A percentile compares a stretch with the other conserved stretches of the same genome.
Conservation (phyloP, 2,888 invertebrate species). For the Cosmia trapezina region DNA sequence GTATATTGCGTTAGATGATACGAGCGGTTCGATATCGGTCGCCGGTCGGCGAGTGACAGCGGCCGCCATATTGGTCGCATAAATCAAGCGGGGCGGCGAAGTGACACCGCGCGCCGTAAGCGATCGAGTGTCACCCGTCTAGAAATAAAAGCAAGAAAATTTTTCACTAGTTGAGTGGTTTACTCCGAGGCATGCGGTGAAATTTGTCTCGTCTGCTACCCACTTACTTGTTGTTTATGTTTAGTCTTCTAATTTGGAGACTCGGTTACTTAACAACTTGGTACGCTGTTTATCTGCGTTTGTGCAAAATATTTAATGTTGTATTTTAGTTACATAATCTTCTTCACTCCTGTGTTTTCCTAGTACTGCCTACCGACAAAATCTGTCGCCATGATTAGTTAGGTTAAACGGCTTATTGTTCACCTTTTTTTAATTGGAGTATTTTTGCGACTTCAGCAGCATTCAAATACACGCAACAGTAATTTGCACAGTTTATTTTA, state of each 20-base stretch:
- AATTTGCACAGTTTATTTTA: constrained; percentile 27
- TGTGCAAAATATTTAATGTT: constrained; percentile 63
- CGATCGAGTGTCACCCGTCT: constrained; percentile 88
- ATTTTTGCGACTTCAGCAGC: constrained; percentile 32
- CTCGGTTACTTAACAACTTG: constrained; percentile 62
- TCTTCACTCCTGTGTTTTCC: constrained; percentile 22
- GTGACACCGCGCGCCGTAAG: constrained; percentile 87
- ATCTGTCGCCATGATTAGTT: constrained; percentile 28
- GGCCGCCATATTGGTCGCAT: constrained; percentile 89
- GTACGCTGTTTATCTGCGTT: constrained; percentile 58
- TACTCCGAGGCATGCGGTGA: constrained; percentile 84
- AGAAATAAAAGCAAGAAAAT: constrained; percentile 88
- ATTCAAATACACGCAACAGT: constrained; percentile 40
- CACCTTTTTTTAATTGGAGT: constrained; percentile 25
- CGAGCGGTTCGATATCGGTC: constrained; percentile 84
- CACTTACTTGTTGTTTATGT: constrained; percentile 66
- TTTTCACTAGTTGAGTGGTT: constrained; percentile 88
- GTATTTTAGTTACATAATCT: constrained; percentile 56
- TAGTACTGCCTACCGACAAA: constrained; percentile 3
- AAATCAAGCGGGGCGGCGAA: constrained; percentile 87
- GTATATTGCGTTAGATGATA: constrained; percentile 79
- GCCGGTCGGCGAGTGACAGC: constrained; percentile 84
- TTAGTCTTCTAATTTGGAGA: constrained; percentile 67
- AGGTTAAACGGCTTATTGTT: constrained; percentile 39
- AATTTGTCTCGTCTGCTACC: constrained; percentile 82